phyloP scores from a whole-genome alignment of 2,113 vertebrate species.

The Lepisosteus oculatus region DNA sequence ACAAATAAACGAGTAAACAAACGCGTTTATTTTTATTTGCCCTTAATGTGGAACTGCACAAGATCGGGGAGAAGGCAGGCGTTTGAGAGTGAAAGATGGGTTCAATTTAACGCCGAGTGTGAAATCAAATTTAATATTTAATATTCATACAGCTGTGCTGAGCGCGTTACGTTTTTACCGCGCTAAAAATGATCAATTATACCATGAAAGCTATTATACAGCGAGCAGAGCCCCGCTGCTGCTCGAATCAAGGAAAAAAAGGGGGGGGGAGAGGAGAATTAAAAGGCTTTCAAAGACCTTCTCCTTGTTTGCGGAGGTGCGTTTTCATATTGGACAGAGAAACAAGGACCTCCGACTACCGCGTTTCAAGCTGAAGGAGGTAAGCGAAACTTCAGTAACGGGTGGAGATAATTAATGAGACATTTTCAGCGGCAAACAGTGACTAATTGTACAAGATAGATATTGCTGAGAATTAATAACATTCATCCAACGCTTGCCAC shows the following conservation, averaged over 20 bases:
- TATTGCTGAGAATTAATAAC: constrained; percentile 87
- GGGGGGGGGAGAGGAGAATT: constrained; percentile 34
- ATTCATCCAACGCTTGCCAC: constrained; percentile 81
- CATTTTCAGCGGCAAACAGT: constrained; percentile 85
- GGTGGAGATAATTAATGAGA: constrained; percentile 82
- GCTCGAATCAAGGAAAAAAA: constrained; percentile 30
- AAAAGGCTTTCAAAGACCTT: constrained; percentile 18
- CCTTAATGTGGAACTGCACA: constrained; percentile 25
- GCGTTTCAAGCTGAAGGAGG: constrained; percentile 14
- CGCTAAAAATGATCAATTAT: constrained; percentile 31
- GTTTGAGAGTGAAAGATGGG: constrained; percentile 24
- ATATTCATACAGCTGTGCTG: constrained; percentile 24
- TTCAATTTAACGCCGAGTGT: constrained; percentile 34
- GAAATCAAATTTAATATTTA: constrained; percentile 31
- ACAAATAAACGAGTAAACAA: constrained; percentile 19
- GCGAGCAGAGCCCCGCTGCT: constrained; percentile 24
- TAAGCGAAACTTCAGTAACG: constrained; percentile 19
- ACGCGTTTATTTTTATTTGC: constrained; percentile 25
- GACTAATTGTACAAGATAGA: constrained; percentile 87
- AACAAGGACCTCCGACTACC: constrained; percentile 15
- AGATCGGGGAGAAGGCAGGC: constrained; percentile 15
- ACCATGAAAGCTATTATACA: constrained; percentile 36
- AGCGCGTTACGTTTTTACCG: constrained; percentile 23
- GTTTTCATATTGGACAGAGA: constrained; percentile 9
- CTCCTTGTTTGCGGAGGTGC: constrained; percentile 19